Evolutionary conservation across 2,797 vertebrate genomes (phyloP), one percentile per base, ranked within the genome.

Genomic region (Xenopus petersii): DNA sequence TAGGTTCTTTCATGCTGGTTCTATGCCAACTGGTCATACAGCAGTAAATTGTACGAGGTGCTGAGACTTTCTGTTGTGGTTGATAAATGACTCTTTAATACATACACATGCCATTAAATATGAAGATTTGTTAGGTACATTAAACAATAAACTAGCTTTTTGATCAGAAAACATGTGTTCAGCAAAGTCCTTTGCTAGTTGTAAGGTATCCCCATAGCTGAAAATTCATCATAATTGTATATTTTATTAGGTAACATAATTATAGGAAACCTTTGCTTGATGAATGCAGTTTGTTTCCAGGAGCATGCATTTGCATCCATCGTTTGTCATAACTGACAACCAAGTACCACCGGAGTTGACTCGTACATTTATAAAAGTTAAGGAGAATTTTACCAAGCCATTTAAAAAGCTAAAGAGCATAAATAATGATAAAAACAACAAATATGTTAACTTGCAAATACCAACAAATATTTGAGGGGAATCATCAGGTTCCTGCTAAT

Each of bases 241-340:
- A 66, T 84, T 82, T 46, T 84, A 75, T 62, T 68, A 54, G 0
- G 4, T 84, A 64, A 83, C 83, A 65, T 80, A 79, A 82, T 86
- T 88, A 82, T 80, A 83, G 80, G 83, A 79, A 82, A 72, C 24
- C 62, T 76, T 68, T 79, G 72, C 58, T 76, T 84, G 80, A 82
- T 82, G 81, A 86, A 82, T 73, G 63, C 0, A 1, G 42, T 65
- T 85, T 84, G 75, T 85, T 86, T 87, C 67, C 83, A 48, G 71
- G 83, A 69, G 59, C 79, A 71, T 77, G 56, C 67, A 80, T 83
- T 82, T 84, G 58, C 75, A 80, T 76, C 63, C 84, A 83, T 83
- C 75, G 71, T 83, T 84, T 85, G 77, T 85, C 77, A 83, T 81
- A 82, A 71, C 75, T 82, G 81, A 82, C 82, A 87, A 64, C 77